A percentile compares a stretch with the other conserved stretches of the same genome.
phyloP scores from a whole-genome alignment of 2,888 invertebrate genomes.

The Mythimna impura region DNA sequence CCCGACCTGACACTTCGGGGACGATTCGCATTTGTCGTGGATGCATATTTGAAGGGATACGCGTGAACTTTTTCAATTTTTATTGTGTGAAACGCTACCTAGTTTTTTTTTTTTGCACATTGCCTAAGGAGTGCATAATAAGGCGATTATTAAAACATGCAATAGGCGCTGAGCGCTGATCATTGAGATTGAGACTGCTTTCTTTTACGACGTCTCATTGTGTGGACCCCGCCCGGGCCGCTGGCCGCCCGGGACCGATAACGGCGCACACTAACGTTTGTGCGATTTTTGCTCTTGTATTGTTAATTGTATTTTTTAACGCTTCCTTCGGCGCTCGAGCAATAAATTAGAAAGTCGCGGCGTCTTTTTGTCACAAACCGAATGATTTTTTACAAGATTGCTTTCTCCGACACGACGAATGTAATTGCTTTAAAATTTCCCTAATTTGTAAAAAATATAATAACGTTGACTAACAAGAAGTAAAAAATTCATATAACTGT shows the following conservation, averaged over 20 bases:
- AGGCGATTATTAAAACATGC: slow-evolving; percentile 50
- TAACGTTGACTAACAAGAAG: slow-evolving; percentile 17
- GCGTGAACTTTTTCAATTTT: slow-evolving; percentile 39
- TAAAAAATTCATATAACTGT: slow-evolving; percentile 31
- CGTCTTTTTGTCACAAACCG: slow-evolving; percentile 65
- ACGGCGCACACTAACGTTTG: slow-evolving; percentile 62
- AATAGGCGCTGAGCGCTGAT: slow-evolving; percentile 2
- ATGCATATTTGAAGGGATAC: slow-evolving; percentile 44
- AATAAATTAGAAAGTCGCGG: slow-evolving; percentile 85
- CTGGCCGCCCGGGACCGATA: slow-evolving; percentile 11
- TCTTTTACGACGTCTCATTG: slow-evolving; percentile 43
- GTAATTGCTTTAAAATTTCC: slow-evolving; percentile 69
- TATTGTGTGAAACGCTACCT: slow-evolving; percentile 28
- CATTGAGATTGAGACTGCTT: slow-evolving; percentile 32
- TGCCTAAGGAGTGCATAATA: slow-evolving; percentile 31
- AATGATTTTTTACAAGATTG: slow-evolving; percentile 71
- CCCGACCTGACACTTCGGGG: background rate
- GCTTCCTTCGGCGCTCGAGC: slow-evolving; percentile 69
- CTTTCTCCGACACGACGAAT: slow-evolving; percentile 79
- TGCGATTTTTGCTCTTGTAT: slow-evolving; percentile 76
- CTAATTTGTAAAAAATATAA: slow-evolving; percentile 59
- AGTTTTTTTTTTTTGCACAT: slow-evolving; percentile 29
- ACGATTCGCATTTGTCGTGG: background rate
- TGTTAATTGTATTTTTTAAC: slow-evolving; percentile 74
- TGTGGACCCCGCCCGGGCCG: slow-evolving; percentile 1